phyloP scores from a whole-genome alignment of 2,113 vertebrate species.

The Empidonax alnorum region DNA sequence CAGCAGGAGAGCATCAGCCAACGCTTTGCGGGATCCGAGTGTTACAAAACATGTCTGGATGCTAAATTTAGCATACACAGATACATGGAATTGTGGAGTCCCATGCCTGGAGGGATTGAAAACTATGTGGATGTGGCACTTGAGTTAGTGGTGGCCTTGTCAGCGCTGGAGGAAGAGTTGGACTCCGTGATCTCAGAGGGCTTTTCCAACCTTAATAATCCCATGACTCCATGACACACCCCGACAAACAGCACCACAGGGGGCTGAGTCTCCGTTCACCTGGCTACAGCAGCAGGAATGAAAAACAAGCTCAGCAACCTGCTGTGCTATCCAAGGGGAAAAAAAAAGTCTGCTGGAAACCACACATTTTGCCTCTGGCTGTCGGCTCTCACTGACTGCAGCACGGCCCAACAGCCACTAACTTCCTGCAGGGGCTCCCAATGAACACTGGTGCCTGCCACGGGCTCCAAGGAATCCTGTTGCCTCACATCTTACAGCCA shows the following conservation, averaged over 20 bases:
- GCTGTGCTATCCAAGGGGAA: not conserved
- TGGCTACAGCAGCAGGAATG: not conserved
- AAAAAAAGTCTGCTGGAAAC: not conserved
- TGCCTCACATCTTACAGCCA: not conserved
- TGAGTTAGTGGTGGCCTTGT: not conserved
- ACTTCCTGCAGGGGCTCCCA: not conserved
- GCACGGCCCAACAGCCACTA: rapidly evolving
- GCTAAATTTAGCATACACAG: not conserved
- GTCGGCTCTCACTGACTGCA: rapidly evolving
- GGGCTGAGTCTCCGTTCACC: not conserved
- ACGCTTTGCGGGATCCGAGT: rapidly evolving
- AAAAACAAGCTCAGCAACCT: not conserved
- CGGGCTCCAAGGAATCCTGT: not conserved
- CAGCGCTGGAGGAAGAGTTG: not conserved
- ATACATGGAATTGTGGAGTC: not conserved
- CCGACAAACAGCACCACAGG: not conserved
- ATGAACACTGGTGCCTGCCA: not conserved
- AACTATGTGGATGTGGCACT: not conserved
- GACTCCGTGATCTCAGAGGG: not conserved
- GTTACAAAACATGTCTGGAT: not conserved
- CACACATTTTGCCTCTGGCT: rapidly evolving
- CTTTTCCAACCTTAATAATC: not conserved
- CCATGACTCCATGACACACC: not conserved
- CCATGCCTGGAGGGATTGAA: not conserved
- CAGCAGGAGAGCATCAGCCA: not conserved